A percentile compares a stretch with the other conserved stretches of the same genome.
Conservation (phyloP, 2,888 invertebrate species). For the Pyrgus malvae region DNA sequence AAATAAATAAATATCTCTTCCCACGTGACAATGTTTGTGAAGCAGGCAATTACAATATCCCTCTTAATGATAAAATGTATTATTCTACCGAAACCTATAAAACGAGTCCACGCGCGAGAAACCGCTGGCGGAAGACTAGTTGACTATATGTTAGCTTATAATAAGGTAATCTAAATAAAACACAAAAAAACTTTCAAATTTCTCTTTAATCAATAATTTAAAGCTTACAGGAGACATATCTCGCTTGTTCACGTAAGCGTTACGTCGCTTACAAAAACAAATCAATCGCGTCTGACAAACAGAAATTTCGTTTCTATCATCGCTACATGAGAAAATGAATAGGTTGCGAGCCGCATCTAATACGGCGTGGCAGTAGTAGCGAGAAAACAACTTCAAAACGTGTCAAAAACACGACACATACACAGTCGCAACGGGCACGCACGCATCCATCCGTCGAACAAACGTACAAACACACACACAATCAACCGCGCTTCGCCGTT, state of each 20-base stretch:
- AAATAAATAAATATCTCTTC: too few relatives aligned
- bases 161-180: conserved; percentile 51
- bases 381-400: conserved; percentile 24
- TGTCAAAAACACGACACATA: conserved; percentile 32
- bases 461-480: conserved; percentile 11
- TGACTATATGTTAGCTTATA: too few relatives aligned
- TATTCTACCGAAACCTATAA: too few relatives aligned
- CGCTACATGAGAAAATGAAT: conserved; percentile 30
- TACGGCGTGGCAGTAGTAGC: conserved; percentile 37
- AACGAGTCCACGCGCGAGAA: too few relatives aligned
- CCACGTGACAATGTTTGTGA: too few relatives aligned
- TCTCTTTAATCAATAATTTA: conserved; percentile 80
- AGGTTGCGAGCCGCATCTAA: conserved; percentile 46
- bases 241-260: conserved; percentile 41
- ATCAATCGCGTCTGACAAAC: conserved; percentile 20
- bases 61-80: too few relatives aligned
- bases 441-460: conserved; percentile 8
- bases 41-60: too few relatives aligned
- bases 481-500: conserved; percentile 30
- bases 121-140: too few relatives aligned
- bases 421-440: background rate
- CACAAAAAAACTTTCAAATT: conserved; percentile 68
- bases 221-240: conserved; percentile 76
- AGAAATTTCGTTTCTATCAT: conserved; percentile 30
- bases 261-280: conserved; percentile 3